Evolutionary conservation across 2,888 invertebrate genomes (phyloP), one percentile per base, ranked within the genome.

Genomic region (Argynnis bischoffii): DNA sequence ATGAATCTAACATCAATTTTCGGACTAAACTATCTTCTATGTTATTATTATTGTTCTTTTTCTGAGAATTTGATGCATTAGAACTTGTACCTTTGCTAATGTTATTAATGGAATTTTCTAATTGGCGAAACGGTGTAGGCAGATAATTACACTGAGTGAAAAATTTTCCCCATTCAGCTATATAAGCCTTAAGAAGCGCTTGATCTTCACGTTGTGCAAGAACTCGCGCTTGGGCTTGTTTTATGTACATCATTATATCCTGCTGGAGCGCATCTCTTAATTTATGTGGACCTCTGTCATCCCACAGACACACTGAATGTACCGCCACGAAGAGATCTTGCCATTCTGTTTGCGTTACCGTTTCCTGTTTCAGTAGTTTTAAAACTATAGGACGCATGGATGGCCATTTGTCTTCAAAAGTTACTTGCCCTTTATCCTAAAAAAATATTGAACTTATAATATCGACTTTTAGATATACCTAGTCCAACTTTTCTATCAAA

Each of bases 401-500:
- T 67, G 98, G 98, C 99, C 99, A 99, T 95, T 98, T 97, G 82
- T 98, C 98, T 88, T 99, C 98, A 88, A 99, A 99, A 78, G 95
- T 95, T 77, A 96, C 94, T 88, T 96, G 96, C 75, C 95, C 96
- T 90, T 96, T 96, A 88, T 96, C 96, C 95, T 95, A 83, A 57
- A 87, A 90, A 75, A 77, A 76, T 73, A 70, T 70, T 68, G 55
- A 69, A 66, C 64, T 59, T 63, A 13, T 21, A 15, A 13, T 18
- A 18, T 26, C 63, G 3, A 57, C 3, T 55, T 48, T n/a, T 55
- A 47, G 13, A 2, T 15, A 53, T 47, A 26, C 26, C 26, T 26
- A 46, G 14, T 61, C 1, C 18, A 35, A 60, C 46, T 35, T 54
- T 59, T 53, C 16, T 15, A 18, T 46, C 8, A 18, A 65, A 63